Percentiles rank a stretch among this genome's conserved stretches.
Evolutionary conservation across 2,888 invertebrate species (phyloP).

Genomic region (Caenorhabditis sp.): DNA sequence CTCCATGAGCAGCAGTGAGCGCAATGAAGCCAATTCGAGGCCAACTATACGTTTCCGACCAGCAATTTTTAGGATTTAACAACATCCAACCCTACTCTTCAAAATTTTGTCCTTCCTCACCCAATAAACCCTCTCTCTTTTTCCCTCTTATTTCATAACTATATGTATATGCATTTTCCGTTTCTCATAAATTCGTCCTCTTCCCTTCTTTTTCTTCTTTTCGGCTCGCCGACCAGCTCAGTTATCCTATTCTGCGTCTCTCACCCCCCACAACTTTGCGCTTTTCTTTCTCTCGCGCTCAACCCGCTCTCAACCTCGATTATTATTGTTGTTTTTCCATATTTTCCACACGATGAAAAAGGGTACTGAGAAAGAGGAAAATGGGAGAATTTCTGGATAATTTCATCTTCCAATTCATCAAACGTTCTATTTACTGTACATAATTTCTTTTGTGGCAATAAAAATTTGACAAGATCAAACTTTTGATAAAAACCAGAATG

Average conservation of each 20-base stretch:
- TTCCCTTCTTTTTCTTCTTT: conserved; percentile 1
- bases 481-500: too few relatives aligned
- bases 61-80: too few relatives aligned
- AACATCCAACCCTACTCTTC: not conserved
- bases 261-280: not conserved
- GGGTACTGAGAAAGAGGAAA: too few relatives aligned
- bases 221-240: not conserved
- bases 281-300: not conserved
- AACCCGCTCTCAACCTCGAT: not conserved
- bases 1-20: too few relatives aligned
- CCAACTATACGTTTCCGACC: too few relatives aligned
- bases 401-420: not conserved
- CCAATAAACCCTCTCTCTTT: not conserved
- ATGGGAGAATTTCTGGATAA: not conserved
- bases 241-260: not conserved
- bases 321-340: not conserved
- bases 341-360: not conserved
- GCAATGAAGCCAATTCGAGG: too few relatives aligned
- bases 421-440: not conserved
- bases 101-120: not conserved
- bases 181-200: conserved; percentile 14
- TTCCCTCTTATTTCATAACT: not conserved
- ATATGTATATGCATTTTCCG: not conserved
- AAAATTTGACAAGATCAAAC: too few relatives aligned
- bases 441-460: too few relatives aligned